A percentile compares a stretch with the other conserved stretches of the same genome.
These are phyloP conservation scores for Thymallus thymallus DNA, from an alignment of 2,113 vertebrate genomes.

Conservation along the genomic window DNA sequence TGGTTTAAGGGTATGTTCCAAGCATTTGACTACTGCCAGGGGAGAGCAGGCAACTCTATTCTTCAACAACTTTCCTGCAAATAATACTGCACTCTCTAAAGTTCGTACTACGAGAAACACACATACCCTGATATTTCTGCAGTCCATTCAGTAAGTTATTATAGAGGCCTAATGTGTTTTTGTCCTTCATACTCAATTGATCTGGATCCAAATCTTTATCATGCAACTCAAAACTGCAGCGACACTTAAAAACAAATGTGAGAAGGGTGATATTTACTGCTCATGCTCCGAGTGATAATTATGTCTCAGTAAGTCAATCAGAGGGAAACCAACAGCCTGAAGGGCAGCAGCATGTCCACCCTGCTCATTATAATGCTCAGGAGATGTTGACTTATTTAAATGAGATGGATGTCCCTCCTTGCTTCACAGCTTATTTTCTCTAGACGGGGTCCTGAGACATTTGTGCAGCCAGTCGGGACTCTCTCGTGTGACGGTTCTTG, in stretches of 20 bases:
- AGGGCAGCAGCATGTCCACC: conserved; percentile 35
- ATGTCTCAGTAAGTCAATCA: conserved; percentile 57
- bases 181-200: background rate
- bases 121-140: background rate
- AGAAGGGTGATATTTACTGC: conserved; percentile 35
- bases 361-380: conserved; percentile 31
- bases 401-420: conserved; percentile 42
- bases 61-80: background rate
- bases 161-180: background rate
- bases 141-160: background rate
- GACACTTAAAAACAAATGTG: conserved; percentile 39
- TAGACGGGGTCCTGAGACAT: conserved; percentile 34
- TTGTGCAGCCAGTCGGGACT: conserved; percentile 28
- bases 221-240: background rate
- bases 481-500: conserved; percentile 23
- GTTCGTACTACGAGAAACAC: background rate
- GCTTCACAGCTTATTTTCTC: background rate
- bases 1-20: background rate
- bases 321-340: conserved; percentile 51
- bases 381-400: conserved; percentile 57
- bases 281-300: conserved; percentile 47
- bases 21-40: background rate
- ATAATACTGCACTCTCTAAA: too few species aligned
- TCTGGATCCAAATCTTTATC: background rate
- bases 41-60: background rate